Base-by-base conservation (phyloP, 2,113 vertebrate genomes). In the Cranoglanis bouderius region DNA sequence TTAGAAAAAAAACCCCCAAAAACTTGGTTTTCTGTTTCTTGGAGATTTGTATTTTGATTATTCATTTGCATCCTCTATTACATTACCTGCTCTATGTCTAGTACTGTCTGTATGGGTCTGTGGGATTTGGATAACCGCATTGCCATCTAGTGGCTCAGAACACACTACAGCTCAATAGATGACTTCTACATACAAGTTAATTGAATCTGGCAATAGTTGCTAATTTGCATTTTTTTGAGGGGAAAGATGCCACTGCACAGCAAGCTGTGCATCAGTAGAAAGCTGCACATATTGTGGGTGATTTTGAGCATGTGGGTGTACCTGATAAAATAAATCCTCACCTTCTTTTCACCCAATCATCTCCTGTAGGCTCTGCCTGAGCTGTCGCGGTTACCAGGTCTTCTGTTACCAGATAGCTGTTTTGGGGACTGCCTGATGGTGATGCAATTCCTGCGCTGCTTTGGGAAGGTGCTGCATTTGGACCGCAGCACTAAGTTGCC, bases 391-490 rank as follows among this genome's bases (percentile, higher is more conserved):
- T 96, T 99, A 82, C 96, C 96, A 35, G 98, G 98, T 89, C 96
- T 99, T 40, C 93, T 98, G 87, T 94, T 99, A 18, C 93, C 96
- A n/a, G 97, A 96, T 88, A 95, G 92, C 90, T 95, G 97, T 0
- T 97, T 99, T 94, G 97, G 98, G 0, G 96, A 99, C 91, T 98
- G 98, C 91, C 96, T 99, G 82, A 98, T 98, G 97, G 96, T 98
- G 88, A 93, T 98, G 89, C 97, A 99, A 94, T 99, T 99, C 94
- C 95, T 99, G 87, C 94, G 93, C 84, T 98, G 97, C 94, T 99
- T 99, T 53, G 97, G 97, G 90, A 98, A 98, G 94, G 97, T 98
- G 90, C 96, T 99, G 89, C 96, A 95, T 91, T 96, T 98, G 90
- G 97, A 97, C 91, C 92, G 96, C 78, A 95, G 94, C 83, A 89